A percentile compares a stretch with the other conserved stretches of the same genome.
Evolutionary conservation across 1,140 invertebrate species (phyloP).

Genomic region (Aphidius gifuensis): DNA sequence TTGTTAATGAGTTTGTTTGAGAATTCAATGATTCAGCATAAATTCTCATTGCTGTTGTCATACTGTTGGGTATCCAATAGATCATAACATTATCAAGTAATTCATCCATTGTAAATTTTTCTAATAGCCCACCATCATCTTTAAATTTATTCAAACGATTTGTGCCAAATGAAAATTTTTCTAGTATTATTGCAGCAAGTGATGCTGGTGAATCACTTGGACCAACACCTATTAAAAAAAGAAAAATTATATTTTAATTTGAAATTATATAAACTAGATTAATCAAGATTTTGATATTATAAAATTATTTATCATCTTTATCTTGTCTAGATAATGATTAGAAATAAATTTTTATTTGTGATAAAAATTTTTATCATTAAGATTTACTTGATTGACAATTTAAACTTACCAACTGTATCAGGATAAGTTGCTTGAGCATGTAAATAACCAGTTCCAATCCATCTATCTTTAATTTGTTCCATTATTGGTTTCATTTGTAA

Average conservation of each 20-base stretch:
- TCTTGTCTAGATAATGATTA: not conserved
- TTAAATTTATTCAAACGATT: constrained; percentile 44
- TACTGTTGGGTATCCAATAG: constrained; percentile 70
- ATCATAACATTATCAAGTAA: constrained; percentile 75
- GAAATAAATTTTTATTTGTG: not conserved
- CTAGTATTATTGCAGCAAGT: constrained; percentile 69
- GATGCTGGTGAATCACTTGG: constrained; percentile 64
- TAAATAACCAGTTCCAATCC: constrained; percentile 73
- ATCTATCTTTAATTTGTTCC: constrained; percentile 47
- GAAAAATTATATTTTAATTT: no score
- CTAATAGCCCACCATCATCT: constrained; percentile 61
- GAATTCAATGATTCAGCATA: constrained; percentile 61
- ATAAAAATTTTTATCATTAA: no score
- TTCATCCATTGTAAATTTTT: constrained; percentile 61
- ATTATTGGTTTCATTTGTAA: constrained; percentile 62
- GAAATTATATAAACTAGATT: no score
- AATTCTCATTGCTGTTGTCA: constrained; percentile 65
- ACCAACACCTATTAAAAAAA: constrained; percentile 54
- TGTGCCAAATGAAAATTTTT: constrained; percentile 71
- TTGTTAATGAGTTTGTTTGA: constrained; percentile 34
- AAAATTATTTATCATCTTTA: constrained; percentile 10
- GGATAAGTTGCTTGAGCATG: constrained; percentile 85
- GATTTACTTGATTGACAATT: no score
- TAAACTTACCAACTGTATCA: constrained; percentile 72
- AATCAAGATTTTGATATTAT: constrained; percentile 7